Conservation (phyloP, 2,888 invertebrate species). For the Norana najaformis region DNA sequence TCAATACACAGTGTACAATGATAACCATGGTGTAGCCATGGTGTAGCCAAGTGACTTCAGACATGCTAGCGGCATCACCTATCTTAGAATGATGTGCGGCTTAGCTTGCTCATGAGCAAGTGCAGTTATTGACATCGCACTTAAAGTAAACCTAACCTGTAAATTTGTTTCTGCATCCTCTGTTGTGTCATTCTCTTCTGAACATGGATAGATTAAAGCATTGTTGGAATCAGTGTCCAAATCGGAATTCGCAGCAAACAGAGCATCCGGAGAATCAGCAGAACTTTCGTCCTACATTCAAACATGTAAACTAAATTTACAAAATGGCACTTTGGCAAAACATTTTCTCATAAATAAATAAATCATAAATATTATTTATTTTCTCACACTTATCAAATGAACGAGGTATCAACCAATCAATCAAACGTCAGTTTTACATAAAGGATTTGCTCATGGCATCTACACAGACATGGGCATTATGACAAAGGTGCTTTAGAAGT, state of each 20-base stretch:
- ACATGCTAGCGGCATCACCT: too few relatives aligned
- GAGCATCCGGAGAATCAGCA: not conserved
- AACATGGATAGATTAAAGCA: not conserved
- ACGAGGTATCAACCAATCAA: too few relatives aligned
- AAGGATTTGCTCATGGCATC: too few relatives aligned
- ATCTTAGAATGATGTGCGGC: too few relatives aligned
- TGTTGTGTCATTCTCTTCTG: not conserved
- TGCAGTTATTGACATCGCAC: not conserved
- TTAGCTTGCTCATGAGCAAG: not conserved
- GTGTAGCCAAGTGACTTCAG: too few relatives aligned
- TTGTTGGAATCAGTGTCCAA: not conserved
- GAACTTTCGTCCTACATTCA: not conserved
- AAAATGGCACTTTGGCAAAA: not conserved
- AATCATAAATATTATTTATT: not conserved
- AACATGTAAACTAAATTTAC: not conserved
- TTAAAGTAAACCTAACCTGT: not conserved
- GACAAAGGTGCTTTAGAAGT: too few relatives aligned
- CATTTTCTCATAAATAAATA: not conserved
- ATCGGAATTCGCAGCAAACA: not conserved
- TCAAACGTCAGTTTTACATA: too few relatives aligned
- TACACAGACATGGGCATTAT: too few relatives aligned
- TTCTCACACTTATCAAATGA: not conserved
- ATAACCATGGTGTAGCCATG: too few relatives aligned
- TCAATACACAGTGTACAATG: too few relatives aligned
- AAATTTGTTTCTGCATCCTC: not conserved